Percentiles rank a stretch among this genome's conserved stretches.
These are phyloP conservation scores for Sciurus vulgaris DNA, from an alignment of 2,797 vertebrate genomes.

Conservation along the genomic window DNA sequence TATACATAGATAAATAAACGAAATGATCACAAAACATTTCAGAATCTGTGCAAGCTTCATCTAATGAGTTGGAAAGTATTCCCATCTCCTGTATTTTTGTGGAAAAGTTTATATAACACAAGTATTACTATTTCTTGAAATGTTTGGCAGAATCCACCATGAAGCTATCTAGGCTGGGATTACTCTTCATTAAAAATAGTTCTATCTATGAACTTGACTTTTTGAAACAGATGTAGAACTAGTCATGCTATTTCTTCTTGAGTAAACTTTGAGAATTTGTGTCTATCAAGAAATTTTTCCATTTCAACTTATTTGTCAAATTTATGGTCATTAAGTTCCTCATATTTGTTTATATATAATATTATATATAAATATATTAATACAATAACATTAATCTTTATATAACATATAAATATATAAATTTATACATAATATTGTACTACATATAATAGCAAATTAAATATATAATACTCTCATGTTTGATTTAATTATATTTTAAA, in stretches of 20 bases:
- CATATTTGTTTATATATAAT: background rate
- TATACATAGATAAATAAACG: conserved; percentile 20
- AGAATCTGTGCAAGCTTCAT: background rate
- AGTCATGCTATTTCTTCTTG: background rate
- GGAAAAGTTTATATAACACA: background rate
- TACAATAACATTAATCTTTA: too few species aligned
- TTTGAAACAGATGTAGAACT: background rate
- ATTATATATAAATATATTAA: background rate
- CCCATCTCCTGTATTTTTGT: background rate
- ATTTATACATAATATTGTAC: background rate
- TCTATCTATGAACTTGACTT: background rate
- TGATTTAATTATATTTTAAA: background rate
- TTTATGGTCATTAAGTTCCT: background rate
- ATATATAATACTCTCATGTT: background rate
- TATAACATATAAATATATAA: too few species aligned
- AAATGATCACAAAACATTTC: background rate
- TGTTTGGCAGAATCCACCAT: conserved; percentile 35
- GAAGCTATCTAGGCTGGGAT: background rate
- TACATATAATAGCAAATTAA: background rate
- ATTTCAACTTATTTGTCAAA: background rate
- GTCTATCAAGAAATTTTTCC: background rate
- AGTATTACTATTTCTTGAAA: background rate
- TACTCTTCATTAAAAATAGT: conserved; percentile 9
- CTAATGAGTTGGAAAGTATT: background rate
- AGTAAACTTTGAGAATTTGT: conserved; percentile 7